A percentile compares a stretch with the other conserved stretches of the same genome.
phyloP scores from a whole-genome alignment of 2,797 vertebrate genomes.

The Enteromius anoplus region DNA sequence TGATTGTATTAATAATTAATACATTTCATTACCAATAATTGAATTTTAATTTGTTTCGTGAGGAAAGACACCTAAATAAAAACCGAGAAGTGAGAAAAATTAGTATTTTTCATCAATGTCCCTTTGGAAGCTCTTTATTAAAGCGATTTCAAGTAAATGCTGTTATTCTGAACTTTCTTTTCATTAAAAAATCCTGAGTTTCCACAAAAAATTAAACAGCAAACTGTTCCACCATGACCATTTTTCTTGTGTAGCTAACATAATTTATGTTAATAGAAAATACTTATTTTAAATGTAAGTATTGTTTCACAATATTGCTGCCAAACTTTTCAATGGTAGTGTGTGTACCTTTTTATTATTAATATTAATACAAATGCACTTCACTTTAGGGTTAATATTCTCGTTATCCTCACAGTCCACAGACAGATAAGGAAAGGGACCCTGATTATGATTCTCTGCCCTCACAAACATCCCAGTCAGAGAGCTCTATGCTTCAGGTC shows the following conservation, averaged over 20 bases:
- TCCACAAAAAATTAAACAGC: not conserved
- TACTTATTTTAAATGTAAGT: not conserved
- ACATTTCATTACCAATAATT: not conserved
- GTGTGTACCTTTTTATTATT: not conserved
- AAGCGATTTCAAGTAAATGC: too few relatives aligned
- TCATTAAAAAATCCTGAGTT: not conserved
- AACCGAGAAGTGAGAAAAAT: too few relatives aligned
- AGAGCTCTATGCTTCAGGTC: slow-evolving; percentile 96
- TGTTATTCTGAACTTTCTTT: too few relatives aligned
- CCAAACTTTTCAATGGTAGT: not conserved
- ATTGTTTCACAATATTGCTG: not conserved
- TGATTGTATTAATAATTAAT: too few relatives aligned
- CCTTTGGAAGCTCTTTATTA: too few relatives aligned
- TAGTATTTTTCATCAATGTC: too few relatives aligned
- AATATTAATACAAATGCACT: not conserved
- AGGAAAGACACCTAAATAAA: not conserved
- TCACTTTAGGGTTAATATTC: slow-evolving; percentile 7
- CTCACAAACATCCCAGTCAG: slow-evolving; percentile 91
- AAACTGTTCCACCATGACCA: not conserved
- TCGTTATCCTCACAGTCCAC: slow-evolving; percentile 69
- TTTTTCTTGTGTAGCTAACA: not conserved
- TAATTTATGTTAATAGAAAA: not conserved
- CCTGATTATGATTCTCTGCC: slow-evolving; percentile 83
- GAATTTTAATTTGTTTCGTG: not conserved
- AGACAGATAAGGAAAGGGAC: slow-evolving; percentile 82